phyloP scores from a whole-genome alignment of 2,888 invertebrate species.

The Phlogophora meticulosa region DNA sequence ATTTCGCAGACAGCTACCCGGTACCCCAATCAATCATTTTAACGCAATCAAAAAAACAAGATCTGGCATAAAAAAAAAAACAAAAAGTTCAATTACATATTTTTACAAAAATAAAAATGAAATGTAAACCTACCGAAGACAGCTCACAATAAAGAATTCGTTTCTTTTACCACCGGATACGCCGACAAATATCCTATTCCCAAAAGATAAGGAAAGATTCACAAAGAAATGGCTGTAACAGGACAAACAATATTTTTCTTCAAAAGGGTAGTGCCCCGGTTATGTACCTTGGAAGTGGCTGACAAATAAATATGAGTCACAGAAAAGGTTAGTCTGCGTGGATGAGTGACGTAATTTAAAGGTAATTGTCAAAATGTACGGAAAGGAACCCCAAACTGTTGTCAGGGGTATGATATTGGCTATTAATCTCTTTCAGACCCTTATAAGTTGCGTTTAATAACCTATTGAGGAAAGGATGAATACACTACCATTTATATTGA shows the following conservation, averaged over 20 bases:
- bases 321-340: not conserved
- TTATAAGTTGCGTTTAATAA: slow-evolving; percentile 19
- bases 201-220: slow-evolving; percentile 41
- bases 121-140: not conserved
- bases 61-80: not conserved
- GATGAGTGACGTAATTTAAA: slow-evolving; percentile 2
- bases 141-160: slow-evolving; percentile 9
- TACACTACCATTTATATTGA: not conserved
- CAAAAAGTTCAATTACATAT: not conserved
- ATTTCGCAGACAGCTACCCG: not conserved
- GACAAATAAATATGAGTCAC: slow-evolving; percentile 24
- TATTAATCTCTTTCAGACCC: not conserved
- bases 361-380: slow-evolving; percentile 21
- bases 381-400: slow-evolving; percentile 1
- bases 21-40: slow-evolving; percentile 29
- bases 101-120: not conserved
- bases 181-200: slow-evolving; percentile 37
- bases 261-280: slow-evolving; percentile 11
- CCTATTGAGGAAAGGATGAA: not conserved
- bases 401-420: slow-evolving; percentile 4
- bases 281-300: slow-evolving; percentile 30
- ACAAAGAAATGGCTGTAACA: slow-evolving; percentile 14
- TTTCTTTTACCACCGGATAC: slow-evolving; percentile 13
- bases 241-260: slow-evolving; percentile 24
- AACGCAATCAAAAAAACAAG: slow-evolving; percentile 18